Evolutionary conservation across 92 coral and sea anemone species (phyloP), one percentile per base, ranked within the genome.

Genomic region (Montipora capitata): DNA sequence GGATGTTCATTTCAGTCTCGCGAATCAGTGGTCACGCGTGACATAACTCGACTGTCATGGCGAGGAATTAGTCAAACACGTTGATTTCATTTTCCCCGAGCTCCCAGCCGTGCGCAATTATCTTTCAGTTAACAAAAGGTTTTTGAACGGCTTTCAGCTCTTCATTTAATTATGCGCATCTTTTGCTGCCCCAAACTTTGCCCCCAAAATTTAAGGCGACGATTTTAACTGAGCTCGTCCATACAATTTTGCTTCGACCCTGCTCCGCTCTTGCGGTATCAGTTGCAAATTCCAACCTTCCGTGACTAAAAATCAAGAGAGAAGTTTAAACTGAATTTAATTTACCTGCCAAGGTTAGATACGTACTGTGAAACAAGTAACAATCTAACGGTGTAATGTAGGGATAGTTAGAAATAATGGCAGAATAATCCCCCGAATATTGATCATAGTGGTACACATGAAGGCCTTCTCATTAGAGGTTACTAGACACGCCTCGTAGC

Each of bases 141-240:
- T 62, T 45, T 45, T 45, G 52, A 45, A 45, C 0, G 52, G 52
- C 52, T 45, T 45, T 45, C 52, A 45, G 52, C 68, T 13, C 3
- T 62, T 62, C 38, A 62, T 62, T 62, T 62, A 0, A 62, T 62
- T 62, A 62, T n/a, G 68, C 7, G 15, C 68, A 62, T 57, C 68
- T n/a, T 62, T 62, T 11, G 68, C 68, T 62, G 68, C 68, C 68
- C 68, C 68, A 62, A 62, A 62, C 68, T 62, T 62, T 62, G 38
- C 68, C 68, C 14, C 68, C 9, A 62, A 62, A 62, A 62, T 62
- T 11, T 62, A 62, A 62, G 2, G 68, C 68, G 68, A 62, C 68
- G 68, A 62, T 62, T 62, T 62, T 62, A 62, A 62, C 68, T 62
- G 68, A 62, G 16, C 68, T 62, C 68, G 68, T 62, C 68, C 68